phyloP scores from a whole-genome alignment of 2,797 vertebrate genomes.

The Parauchenoglanis punctatus region DNA sequence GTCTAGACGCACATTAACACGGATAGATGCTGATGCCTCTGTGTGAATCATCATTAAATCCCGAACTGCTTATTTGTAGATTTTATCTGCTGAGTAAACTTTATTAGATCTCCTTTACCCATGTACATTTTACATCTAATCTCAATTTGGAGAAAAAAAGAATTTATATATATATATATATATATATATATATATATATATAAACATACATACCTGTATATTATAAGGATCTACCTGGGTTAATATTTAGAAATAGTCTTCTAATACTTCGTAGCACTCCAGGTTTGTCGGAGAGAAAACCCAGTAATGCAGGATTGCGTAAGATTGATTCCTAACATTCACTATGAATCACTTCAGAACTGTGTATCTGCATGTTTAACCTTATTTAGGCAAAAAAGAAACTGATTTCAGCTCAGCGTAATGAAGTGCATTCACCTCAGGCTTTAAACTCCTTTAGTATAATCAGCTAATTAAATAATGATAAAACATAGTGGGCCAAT shows the following conservation, averaged over 20 bases:
- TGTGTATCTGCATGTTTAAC: background rate
- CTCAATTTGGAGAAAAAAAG: too few relatives aligned
- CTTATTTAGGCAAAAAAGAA: background rate
- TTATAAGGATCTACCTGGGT: background rate
- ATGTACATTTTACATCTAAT: background rate
- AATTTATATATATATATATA: too few relatives aligned
- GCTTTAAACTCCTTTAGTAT: background rate
- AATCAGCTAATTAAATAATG: background rate
- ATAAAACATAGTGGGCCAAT: background rate
- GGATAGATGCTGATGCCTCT: background rate
- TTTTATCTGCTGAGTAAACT: background rate
- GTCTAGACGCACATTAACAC: background rate
- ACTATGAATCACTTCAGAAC: background rate
- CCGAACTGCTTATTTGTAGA: background rate
- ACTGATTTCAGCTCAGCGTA: background rate
- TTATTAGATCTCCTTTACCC: background rate
- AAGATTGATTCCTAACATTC: background rate
- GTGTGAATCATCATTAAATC: background rate
- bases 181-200: too few relatives aligned
- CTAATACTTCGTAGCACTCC: background rate
- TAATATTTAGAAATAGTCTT: background rate
- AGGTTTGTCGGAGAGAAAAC: background rate
- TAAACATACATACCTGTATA: background rate
- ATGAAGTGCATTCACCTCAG: background rate
- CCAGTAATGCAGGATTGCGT: background rate